Conservation (phyloP, 2,888 invertebrate species). For the Gryllus longicercus region DNA sequence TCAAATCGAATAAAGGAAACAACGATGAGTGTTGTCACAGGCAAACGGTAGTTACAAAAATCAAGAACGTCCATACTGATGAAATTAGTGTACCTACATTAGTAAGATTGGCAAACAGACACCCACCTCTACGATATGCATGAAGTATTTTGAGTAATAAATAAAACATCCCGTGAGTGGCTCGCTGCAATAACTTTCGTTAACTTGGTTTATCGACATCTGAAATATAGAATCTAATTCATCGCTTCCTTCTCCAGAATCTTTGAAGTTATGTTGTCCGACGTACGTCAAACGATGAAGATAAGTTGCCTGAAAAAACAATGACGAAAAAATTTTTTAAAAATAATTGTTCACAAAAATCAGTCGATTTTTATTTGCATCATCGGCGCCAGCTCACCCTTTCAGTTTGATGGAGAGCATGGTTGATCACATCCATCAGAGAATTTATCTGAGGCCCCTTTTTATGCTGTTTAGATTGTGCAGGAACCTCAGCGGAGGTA, state of each 20-base stretch:
- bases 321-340: background rate
- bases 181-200: background rate
- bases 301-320: background rate
- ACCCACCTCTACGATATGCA: background rate
- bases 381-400: background rate
- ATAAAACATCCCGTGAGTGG: slow-evolving; percentile 8
- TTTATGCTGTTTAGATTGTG: too few species aligned
- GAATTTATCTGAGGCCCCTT: background rate
- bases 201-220: background rate
- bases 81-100: too few species aligned
- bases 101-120: too few species aligned
- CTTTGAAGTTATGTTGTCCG: background rate
- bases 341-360: too few species aligned
- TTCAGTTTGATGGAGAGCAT: background rate
- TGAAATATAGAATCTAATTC: slow-evolving; percentile 6
- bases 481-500: too few species aligned
- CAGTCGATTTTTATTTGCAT: too few species aligned
- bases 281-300: background rate
- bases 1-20: too few species aligned
- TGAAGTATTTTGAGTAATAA: slow-evolving; percentile 3
- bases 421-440: background rate
- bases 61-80: too few species aligned
- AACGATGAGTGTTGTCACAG: too few species aligned
- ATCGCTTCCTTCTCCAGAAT: slow-evolving; percentile 1
- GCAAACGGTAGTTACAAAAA: too few species aligned